Evolutionary conservation across 2,797 vertebrate species (phyloP).

Genomic region (Argyrosomus regius): DNA sequence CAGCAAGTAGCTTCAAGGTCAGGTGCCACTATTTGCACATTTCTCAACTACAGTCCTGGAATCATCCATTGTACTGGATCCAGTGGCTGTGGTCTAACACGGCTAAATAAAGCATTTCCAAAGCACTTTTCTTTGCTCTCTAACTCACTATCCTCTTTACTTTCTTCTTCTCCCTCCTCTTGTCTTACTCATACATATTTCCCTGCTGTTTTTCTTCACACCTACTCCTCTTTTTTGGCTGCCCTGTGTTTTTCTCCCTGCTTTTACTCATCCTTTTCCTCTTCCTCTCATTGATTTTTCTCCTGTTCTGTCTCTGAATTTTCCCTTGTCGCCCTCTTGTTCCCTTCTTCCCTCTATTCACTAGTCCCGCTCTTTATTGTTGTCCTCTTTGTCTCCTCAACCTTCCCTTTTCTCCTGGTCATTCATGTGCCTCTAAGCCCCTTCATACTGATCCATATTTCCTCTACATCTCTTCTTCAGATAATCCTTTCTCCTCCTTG

Average conservation of each 20-base stretch:
- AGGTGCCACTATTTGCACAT: constrained; percentile 7
- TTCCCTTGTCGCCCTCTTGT: not conserved
- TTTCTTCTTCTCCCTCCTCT: not conserved
- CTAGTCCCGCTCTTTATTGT: not conserved
- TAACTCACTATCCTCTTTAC: not conserved
- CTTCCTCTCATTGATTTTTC: not conserved
- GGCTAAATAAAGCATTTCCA: constrained; percentile 8
- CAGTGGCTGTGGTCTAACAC: not conserved
- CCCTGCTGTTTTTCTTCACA: not conserved
- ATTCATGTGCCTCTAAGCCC: not conserved
- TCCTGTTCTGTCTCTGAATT: not conserved
- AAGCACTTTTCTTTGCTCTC: not conserved
- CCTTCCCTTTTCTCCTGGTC: not conserved
- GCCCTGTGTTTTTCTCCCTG: not conserved
- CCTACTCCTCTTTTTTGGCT: not conserved
- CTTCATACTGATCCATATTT: constrained; percentile 2
- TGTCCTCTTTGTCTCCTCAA: not conserved
- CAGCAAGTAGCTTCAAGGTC: constrained; percentile 22
- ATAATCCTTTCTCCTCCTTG: not conserved
- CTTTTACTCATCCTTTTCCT: not conserved
- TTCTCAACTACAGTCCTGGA: constrained; percentile 11
- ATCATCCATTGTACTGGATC: not conserved
- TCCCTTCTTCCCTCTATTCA: not conserved
- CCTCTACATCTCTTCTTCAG: not conserved
- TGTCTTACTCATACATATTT: not conserved